Conservation (phyloP, 2,888 invertebrate genomes). For the Mellilla xanthometata region DNA sequence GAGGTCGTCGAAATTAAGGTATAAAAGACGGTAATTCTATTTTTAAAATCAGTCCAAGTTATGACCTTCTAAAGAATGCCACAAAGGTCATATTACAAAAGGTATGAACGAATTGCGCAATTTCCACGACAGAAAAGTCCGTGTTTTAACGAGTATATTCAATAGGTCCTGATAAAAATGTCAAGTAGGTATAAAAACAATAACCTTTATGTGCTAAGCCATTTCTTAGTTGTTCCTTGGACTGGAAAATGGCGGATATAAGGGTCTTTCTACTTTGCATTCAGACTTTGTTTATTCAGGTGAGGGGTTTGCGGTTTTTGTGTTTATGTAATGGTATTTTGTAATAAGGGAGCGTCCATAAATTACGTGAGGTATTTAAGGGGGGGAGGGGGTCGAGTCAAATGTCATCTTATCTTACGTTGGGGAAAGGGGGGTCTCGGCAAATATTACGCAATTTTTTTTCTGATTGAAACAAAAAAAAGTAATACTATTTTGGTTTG, state of each 20-base stretch:
- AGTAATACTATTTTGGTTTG: too few species aligned
- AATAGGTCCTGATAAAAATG: constrained; percentile 10
- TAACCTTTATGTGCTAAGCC: constrained; percentile 1
- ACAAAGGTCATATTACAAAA: neutral
- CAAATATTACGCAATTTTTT: too few species aligned
- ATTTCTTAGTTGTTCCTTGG: constrained; percentile 14
- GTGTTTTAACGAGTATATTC: neutral
- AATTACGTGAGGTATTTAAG: too few species aligned
- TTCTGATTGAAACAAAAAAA: too few species aligned
- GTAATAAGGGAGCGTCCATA: neutral
- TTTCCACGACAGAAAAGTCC: constrained; percentile 1
- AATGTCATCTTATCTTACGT: too few species aligned
- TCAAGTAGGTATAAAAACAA: constrained; percentile 19
- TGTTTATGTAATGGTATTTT: neutral
- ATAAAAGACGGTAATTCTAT: too few species aligned
- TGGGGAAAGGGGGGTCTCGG: too few species aligned
- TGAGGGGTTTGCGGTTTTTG: neutral
- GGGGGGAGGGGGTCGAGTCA: too few species aligned
- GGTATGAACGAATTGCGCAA: constrained; percentile 10
- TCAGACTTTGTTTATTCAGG: constrained; percentile 24
- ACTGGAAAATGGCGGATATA: constrained; percentile 32
- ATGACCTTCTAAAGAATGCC: too few species aligned
- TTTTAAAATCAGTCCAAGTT: too few species aligned
- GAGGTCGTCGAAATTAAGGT: too few species aligned
- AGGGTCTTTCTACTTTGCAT: constrained; percentile 29